These are phyloP conservation scores for Euwallacea fornicatus DNA, from an alignment of 1,140 invertebrate species.

Conservation along the genomic window DNA sequence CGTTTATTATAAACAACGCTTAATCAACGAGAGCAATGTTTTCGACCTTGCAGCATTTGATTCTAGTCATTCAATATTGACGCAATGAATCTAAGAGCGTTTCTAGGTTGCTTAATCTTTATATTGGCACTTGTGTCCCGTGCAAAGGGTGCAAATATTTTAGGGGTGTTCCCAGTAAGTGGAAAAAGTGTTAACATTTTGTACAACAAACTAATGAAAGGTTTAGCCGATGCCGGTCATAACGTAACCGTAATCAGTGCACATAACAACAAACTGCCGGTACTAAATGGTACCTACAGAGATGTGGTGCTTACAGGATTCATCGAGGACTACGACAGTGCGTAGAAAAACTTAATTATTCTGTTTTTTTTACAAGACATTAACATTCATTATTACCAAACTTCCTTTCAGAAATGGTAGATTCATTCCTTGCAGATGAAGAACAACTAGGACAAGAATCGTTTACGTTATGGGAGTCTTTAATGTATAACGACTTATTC, in stretches of 20 bases:
- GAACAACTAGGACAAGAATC: no score
- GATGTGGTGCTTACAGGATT: conserved; percentile 30
- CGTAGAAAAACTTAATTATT: background rate
- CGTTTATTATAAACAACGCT: no score
- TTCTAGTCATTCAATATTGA: no score
- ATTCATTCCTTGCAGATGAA: no score
- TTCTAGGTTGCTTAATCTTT: no score
- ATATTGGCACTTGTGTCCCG: no score
- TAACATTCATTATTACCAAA: conserved; percentile 9
- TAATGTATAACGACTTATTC: background rate
- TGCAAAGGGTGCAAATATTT: conserved; percentile 51
- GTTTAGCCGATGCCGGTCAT: conserved; percentile 65
- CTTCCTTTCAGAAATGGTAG: background rate
- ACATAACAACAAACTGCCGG: conserved; percentile 56
- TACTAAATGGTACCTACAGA: conserved; percentile 42
- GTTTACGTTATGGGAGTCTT: background rate
- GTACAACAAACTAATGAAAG: conserved; percentile 65
- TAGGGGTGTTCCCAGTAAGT: conserved; percentile 65
- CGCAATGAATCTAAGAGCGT: no score
- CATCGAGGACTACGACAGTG: conserved; percentile 21
- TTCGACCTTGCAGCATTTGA: no score
- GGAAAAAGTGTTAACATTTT: conserved; percentile 71
- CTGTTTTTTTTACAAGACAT: background rate
- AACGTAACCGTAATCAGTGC: conserved; percentile 69
- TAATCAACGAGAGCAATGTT: no score